These are phyloP conservation scores for Chondrosia reniformis DNA, from an alignment of 37 sponge, comb jelly and placozoan species.

Conservation along the genomic window DNA sequence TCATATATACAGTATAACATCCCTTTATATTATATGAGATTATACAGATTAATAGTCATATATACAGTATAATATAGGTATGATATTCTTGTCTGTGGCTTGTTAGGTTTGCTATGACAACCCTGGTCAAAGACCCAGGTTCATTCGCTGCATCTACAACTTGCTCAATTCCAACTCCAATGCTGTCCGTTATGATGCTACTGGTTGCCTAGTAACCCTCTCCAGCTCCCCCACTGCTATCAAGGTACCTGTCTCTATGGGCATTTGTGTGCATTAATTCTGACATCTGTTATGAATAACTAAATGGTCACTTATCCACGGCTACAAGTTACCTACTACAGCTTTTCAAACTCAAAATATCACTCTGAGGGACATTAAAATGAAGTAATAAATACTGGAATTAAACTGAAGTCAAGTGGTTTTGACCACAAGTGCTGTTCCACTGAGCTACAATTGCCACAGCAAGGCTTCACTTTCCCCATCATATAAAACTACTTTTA, in stretches of 20 bases:
- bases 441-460: too few species aligned
- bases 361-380: too few species aligned
- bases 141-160: constrained; percentile 96
- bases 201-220: constrained; percentile 95
- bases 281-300: too few species aligned
- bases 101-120: constrained; percentile 88
- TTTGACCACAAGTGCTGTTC: too few species aligned
- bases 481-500: too few species aligned
- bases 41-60: not conserved
- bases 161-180: constrained; percentile 84
- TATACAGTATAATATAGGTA: not conserved
- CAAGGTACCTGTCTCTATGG: constrained; percentile 55
- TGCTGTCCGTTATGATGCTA: constrained; percentile 98
- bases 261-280: not conserved
- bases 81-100: not conserved
- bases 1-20: not conserved
- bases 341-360: too few species aligned
- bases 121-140: constrained; percentile 86
- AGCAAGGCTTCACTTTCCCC: too few species aligned
- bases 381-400: too few species aligned
- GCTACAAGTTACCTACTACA: too few species aligned
- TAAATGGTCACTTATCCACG: too few species aligned
- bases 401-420: too few species aligned
- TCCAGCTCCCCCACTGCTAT: constrained; percentile 94
- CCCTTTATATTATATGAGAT: too few species aligned